These are phyloP conservation scores for Tachina fera DNA, from an alignment of 2,888 invertebrate genomes.

Conservation along the genomic window DNA sequence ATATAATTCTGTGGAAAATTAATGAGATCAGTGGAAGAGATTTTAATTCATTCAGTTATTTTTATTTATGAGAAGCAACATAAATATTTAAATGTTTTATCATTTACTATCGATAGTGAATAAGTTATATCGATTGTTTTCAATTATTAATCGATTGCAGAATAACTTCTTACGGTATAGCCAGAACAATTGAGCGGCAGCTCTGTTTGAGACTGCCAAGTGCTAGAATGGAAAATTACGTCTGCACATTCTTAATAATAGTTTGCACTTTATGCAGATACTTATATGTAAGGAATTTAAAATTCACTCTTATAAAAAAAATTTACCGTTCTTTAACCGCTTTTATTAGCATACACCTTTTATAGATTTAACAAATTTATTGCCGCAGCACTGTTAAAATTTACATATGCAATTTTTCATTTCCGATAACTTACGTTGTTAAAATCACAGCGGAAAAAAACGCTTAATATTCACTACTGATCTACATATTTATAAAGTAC, in stretches of 20 bases:
- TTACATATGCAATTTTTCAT: slow-evolving; percentile 36
- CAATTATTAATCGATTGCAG: no score
- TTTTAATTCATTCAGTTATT: no score
- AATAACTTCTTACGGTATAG: no score
- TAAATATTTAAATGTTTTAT: no score
- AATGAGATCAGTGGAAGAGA: no score
- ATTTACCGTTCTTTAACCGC: slow-evolving; percentile 18
- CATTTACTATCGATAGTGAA: no score
- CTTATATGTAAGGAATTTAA: no score
- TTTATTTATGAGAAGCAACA: no score
- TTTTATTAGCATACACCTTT: slow-evolving; percentile 41
- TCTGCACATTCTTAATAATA: neutral
- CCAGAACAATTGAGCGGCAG: no score
- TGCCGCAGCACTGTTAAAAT: slow-evolving; percentile 1
- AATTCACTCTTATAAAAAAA: slow-evolving; percentile 13
- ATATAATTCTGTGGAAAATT: no score
- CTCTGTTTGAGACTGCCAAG: neutral
- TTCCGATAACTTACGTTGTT: slow-evolving; percentile 26
- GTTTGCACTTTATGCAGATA: neutral
- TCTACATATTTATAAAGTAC: slow-evolving; percentile 50
- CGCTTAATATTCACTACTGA: slow-evolving; percentile 37
- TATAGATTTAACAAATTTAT: neutral
- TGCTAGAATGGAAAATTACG: neutral
- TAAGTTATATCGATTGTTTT: no score
- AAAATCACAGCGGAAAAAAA: neutral